Base-by-base conservation (phyloP, 2,888 invertebrate genomes). In the Cephus pulcher region DNA sequence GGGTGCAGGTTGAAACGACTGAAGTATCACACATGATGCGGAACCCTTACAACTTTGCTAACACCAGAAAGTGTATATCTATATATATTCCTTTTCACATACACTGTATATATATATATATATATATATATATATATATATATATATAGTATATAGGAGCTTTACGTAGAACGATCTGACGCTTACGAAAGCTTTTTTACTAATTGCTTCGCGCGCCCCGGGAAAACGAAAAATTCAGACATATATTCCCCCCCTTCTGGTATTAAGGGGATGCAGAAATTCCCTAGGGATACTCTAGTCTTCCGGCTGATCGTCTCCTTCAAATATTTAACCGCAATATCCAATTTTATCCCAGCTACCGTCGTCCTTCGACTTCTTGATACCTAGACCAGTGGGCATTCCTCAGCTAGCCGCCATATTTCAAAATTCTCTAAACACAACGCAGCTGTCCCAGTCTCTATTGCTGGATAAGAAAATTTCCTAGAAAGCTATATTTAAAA, bases 241-340 rank as follows among this genome's bases (percentile, higher is more conserved):
- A 77, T 80, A 86, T 83, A 79, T 82, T 32, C 33, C 33, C 33
- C 33, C 9, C 23, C 9, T 56, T 9, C 23, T 23, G 23, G 56
- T 56, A 56, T 23, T 6, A 23, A 76, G 75, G 80, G 82, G 82
- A 82, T 83, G 81, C 82, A 82, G 82, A 75, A 79, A 80, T 75
- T 87, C 88, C 85, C 88, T 32, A 76, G 88, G 85, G 88, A 87
- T 84, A 82, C 82, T 85, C 85, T 84, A 82, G 86, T 86, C 85
- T 84, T 88, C 84, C 85, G 83, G 83, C 85, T 84, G 86, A 85
- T 86, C 86, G 83, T 79, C 81, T 84, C 84, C 84, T 86, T 88
- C 88, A 89, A 89, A 89, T 89, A 89, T 89, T 89, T 88, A 89
- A 85, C 84, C 83, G 84, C 85, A 84, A 85, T 86, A 88, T 89